A percentile compares a stretch with the other conserved stretches of the same genome.
Evolutionary conservation across 2,797 vertebrate genomes (phyloP).

Genomic region (Leontopithecus rosalia): DNA sequence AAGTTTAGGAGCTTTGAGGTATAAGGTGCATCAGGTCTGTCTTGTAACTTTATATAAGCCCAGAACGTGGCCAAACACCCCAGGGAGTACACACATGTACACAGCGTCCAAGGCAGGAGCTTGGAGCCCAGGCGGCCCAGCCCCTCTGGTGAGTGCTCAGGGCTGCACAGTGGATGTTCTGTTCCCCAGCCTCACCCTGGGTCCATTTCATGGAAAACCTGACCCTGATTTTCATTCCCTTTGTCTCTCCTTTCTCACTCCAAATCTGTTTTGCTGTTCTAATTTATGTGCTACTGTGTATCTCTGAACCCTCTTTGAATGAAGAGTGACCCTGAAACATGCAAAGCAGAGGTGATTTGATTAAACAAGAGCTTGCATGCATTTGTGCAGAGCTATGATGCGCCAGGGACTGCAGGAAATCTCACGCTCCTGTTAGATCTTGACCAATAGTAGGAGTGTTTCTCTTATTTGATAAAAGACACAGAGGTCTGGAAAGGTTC

Average conservation of each 20-base stretch:
- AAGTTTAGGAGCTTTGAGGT: not conserved
- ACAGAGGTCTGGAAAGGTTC: not conserved
- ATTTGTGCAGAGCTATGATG: not conserved
- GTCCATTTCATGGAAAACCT: not conserved
- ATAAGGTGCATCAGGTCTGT: not conserved
- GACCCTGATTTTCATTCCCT: not conserved
- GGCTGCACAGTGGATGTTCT: not conserved
- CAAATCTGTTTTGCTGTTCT: not conserved
- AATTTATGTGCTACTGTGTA: not conserved
- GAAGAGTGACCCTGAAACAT: not conserved
- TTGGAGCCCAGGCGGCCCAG: not conserved
- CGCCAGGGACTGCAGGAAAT: not conserved
- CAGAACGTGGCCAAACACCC: not conserved
- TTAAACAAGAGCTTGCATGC: rapidly evolving
- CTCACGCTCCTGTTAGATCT: not conserved
- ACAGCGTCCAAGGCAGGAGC: not conserved
- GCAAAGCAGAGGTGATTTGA: not conserved
- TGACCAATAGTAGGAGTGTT: not conserved
- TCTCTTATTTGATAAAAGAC: not conserved
- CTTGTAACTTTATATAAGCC: not conserved
- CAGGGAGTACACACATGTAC: not conserved
- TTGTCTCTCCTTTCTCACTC: not conserved
- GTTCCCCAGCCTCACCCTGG: not conserved
- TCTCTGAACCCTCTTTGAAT: not conserved
- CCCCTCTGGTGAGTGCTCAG: rapidly evolving